Conservation (phyloP, 2,888 invertebrate genomes). For the Endotricha flammealis region DNA sequence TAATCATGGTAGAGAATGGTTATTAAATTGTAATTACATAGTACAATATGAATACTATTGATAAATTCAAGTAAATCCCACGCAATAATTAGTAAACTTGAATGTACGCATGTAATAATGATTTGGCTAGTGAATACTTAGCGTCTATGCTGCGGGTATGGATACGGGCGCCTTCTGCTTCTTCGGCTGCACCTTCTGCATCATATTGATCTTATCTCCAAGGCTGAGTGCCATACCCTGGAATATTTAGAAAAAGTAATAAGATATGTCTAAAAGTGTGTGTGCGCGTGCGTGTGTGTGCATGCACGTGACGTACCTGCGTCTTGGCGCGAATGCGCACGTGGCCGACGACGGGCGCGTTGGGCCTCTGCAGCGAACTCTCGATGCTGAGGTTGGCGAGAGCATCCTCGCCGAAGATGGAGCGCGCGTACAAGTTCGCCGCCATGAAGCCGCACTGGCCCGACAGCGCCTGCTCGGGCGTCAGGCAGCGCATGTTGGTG, state of each 20-base stretch:
- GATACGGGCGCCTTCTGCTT: conserved; percentile 43
- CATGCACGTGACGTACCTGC: conserved; percentile 80
- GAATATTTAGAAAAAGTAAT: background rate
- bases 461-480: conserved; percentile 94
- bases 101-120: too few relatives aligned
- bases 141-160: conserved; percentile 48
- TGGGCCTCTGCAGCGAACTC: conserved; percentile 91
- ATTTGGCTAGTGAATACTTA: conserved; percentile 17
- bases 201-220: conserved; percentile 98
- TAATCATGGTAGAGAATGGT: too few relatives aligned
- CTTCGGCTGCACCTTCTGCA: conserved; percentile 85
- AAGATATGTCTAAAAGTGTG: background rate
- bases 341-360: conserved; percentile 95
- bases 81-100: too few relatives aligned
- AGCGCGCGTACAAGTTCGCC: conserved; percentile 98
- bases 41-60: too few relatives aligned
- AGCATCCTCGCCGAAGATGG: conserved; percentile 99
- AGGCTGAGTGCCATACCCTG: conserved; percentile 99
- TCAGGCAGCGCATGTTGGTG: conserved; percentile 99
- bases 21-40: too few relatives aligned
- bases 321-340: conserved; percentile 99
- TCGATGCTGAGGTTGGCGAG: conserved; percentile 99
- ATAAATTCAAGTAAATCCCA: too few relatives aligned
- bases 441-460: conserved; percentile 99
- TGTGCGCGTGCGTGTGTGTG: too few relatives aligned